Evolutionary conservation across 2,113 vertebrate species (phyloP).

Genomic region (Chionomys nivalis): DNA sequence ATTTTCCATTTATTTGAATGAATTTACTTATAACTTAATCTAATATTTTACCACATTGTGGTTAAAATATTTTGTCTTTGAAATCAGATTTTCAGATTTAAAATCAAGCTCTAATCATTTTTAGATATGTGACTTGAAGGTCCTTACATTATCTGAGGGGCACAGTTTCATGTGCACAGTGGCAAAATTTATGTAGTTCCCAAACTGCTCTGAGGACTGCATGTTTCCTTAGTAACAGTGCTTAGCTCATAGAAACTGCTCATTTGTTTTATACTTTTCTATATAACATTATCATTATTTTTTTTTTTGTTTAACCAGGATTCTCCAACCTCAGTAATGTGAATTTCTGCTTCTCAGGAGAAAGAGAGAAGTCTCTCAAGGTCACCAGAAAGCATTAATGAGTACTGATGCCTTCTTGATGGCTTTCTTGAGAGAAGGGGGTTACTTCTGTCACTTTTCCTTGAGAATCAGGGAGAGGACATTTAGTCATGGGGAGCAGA

Average conservation of each 20-base stretch:
- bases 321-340: not conserved
- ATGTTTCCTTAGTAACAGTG: not conserved
- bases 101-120: not conserved
- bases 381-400: not conserved
- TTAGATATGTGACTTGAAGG: not conserved
- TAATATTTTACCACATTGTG: not conserved
- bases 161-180: not conserved
- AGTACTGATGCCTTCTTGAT: not conserved
- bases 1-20: not conserved
- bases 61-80: not conserved
- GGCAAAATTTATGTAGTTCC: not conserved
- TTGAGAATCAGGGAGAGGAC: not conserved
- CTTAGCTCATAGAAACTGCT: not conserved
- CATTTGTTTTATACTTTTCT: not conserved
- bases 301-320: not conserved
- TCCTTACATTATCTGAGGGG: not conserved
- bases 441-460: not conserved
- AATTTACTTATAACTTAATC: not conserved
- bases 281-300: not conserved
- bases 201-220: not conserved
- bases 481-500: not conserved
- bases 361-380: not conserved
- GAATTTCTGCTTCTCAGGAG: not conserved
- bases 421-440: not conserved
- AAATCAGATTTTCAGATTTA: constrained; percentile 32